Evolutionary conservation across 2,888 invertebrate genomes (phyloP).

Genomic region (Cerastoderma edule): DNA sequence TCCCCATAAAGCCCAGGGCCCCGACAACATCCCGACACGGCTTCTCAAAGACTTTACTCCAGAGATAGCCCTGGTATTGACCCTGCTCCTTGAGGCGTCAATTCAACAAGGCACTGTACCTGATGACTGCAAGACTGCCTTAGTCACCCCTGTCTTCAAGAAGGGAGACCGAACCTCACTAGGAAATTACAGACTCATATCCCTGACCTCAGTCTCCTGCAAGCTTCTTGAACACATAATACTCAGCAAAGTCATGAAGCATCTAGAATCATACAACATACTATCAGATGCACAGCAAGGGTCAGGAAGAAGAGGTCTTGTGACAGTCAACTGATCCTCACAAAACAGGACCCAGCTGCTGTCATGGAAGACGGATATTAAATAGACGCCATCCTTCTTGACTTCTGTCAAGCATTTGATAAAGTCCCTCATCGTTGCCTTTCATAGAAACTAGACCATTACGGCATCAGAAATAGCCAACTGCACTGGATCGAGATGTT

Average conservation of each 20-base stretch:
- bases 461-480: background rate
- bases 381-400: slow-evolving; percentile 47
- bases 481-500: slow-evolving; percentile 14
- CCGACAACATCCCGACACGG: slow-evolving; percentile 11
- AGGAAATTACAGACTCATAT: slow-evolving; percentile 58
- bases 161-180: slow-evolving; percentile 45
- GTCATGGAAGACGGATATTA: slow-evolving; percentile 35
- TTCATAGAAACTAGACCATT: slow-evolving; percentile 15
- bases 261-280: slow-evolving; percentile 37
- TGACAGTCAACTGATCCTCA: slow-evolving; percentile 54
- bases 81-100: slow-evolving; percentile 41
- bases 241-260: slow-evolving; percentile 41
- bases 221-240: slow-evolving; percentile 62
- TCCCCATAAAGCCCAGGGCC: background rate
- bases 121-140: slow-evolving; percentile 48
- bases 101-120: slow-evolving; percentile 37
- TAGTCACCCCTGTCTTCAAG: slow-evolving; percentile 50
- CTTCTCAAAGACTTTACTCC: slow-evolving; percentile 38
- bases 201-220: slow-evolving; percentile 46
- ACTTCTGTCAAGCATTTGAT: slow-evolving; percentile 57
- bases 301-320: slow-evolving; percentile 49
- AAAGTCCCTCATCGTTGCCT: slow-evolving; percentile 36
- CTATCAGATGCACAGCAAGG: slow-evolving; percentile 54
- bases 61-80: slow-evolving; percentile 35
- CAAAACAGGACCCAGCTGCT: slow-evolving; percentile 39